Evolutionary conservation across 2,113 vertebrate species (phyloP).

Genomic region (Vireo altiloquus): DNA sequence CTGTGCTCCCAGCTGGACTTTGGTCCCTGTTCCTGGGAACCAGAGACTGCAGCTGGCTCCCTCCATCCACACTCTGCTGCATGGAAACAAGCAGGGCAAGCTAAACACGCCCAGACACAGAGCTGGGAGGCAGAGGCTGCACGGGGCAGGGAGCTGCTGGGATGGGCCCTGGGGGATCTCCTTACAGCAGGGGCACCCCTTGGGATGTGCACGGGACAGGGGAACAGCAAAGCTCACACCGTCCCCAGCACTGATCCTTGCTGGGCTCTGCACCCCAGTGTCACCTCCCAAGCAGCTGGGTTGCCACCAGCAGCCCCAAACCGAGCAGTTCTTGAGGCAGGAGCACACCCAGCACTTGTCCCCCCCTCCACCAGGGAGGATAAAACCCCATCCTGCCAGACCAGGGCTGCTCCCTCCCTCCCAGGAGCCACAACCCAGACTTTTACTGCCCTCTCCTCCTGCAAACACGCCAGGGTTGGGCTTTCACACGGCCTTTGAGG

Average conservation of each 20-base stretch:
- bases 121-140: background rate
- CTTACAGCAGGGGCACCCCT: background rate
- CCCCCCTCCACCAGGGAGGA: accelerated
- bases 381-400: background rate
- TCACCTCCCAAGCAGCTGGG: background rate
- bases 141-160: background rate
- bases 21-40: accelerated
- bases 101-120: background rate
- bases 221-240: accelerated
- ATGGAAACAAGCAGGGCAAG: background rate
- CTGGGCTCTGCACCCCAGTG: accelerated
- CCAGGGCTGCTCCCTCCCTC: background rate
- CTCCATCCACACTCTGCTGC: background rate
- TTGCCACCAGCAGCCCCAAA: accelerated
- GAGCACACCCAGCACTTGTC: accelerated
- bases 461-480: background rate
- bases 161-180: background rate
- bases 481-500: background rate
- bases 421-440: background rate
- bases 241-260: background rate
- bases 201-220: accelerated
- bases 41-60: background rate
- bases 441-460: background rate
- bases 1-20: background rate
- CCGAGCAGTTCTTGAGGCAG: background rate